Evolutionary conservation across 2,888 invertebrate genomes (phyloP).

Genomic region (Dynastes tityus): DNA sequence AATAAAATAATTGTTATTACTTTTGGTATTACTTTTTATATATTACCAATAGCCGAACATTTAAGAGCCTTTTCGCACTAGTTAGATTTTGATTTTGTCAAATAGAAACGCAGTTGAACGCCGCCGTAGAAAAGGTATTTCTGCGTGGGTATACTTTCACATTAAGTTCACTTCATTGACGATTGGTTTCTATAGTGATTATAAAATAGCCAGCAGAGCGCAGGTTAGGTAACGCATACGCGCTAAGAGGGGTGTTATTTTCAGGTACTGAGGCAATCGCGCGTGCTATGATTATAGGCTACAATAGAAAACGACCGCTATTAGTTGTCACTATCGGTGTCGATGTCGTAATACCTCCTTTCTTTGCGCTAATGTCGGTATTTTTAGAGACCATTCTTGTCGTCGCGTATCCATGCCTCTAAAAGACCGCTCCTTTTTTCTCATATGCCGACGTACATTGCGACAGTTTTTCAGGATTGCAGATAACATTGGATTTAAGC

Average conservation of each 20-base stretch:
- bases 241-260: conserved; percentile 53
- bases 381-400: conserved; percentile 57
- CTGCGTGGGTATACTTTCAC: conserved; percentile 51
- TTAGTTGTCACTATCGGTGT: conserved; percentile 56
- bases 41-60: too few relatives aligned
- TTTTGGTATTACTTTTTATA: too few relatives aligned
- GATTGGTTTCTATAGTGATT: conserved; percentile 56
- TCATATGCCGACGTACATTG: conserved; percentile 52
- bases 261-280: conserved; percentile 57
- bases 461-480: conserved; percentile 52
- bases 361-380: conserved; percentile 55
- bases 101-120: background rate
- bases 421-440: conserved; percentile 53
- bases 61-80: too few relatives aligned
- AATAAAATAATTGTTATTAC: too few relatives aligned
- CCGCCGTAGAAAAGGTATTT: conserved; percentile 9
- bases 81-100: too few relatives aligned
- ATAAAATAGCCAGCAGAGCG: conserved; percentile 57
- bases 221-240: conserved; percentile 55
- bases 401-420: conserved; percentile 56
- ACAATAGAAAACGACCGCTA: conserved; percentile 52
- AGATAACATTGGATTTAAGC: conserved; percentile 55
- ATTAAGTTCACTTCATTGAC: conserved; percentile 57
- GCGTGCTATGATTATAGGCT: conserved; percentile 56
- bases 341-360: conserved; percentile 53